phyloP scores from a whole-genome alignment of 2,113 vertebrate species.

The Phalacrocorax aristotelis region DNA sequence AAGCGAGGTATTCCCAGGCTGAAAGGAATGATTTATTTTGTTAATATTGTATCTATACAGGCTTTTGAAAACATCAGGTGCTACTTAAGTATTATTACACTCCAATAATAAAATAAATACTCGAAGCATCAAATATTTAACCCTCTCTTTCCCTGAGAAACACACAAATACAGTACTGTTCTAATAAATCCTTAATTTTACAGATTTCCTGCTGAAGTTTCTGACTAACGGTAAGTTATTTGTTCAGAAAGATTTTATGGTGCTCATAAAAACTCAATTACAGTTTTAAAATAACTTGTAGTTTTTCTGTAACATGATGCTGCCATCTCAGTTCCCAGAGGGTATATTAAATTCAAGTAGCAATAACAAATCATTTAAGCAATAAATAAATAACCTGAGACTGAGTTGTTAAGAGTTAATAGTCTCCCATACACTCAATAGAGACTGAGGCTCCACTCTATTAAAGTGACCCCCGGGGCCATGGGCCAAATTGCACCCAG shows the following conservation, averaged over 20 bases:
- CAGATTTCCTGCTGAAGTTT: slow-evolving; percentile 76
- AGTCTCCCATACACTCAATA: slow-evolving; percentile 97
- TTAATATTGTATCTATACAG: neutral
- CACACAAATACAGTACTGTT: slow-evolving; percentile 61
- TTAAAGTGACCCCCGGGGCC: slow-evolving; percentile 97
- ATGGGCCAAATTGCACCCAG: slow-evolving; percentile 90
- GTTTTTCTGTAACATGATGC: slow-evolving; percentile 79
- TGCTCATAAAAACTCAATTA: slow-evolving; percentile 81
- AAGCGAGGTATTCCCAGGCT: neutral
- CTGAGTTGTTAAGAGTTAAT: slow-evolving; percentile 95
- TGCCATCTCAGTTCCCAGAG: slow-evolving; percentile 79
- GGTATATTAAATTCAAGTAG: slow-evolving; percentile 84
- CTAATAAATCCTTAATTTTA: slow-evolving; percentile 65
- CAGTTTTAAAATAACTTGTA: slow-evolving; percentile 82
- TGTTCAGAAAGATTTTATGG: slow-evolving; percentile 83
- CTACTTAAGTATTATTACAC: neutral
- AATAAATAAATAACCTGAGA: slow-evolving; percentile 93
- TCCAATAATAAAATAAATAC: slow-evolving; percentile 30
- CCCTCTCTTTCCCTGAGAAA: neutral
- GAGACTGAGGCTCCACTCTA: slow-evolving; percentile 95
- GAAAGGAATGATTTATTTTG: neutral
- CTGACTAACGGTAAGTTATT: slow-evolving; percentile 78
- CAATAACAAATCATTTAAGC: slow-evolving; percentile 88
- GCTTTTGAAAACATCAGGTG: slow-evolving; percentile 24
- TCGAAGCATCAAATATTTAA: slow-evolving; percentile 40